Percentiles rank a stretch among this genome's conserved stretches.
Evolutionary conservation across 2,888 invertebrate genomes (phyloP).

Genomic region (Rhingia campestris): DNA sequence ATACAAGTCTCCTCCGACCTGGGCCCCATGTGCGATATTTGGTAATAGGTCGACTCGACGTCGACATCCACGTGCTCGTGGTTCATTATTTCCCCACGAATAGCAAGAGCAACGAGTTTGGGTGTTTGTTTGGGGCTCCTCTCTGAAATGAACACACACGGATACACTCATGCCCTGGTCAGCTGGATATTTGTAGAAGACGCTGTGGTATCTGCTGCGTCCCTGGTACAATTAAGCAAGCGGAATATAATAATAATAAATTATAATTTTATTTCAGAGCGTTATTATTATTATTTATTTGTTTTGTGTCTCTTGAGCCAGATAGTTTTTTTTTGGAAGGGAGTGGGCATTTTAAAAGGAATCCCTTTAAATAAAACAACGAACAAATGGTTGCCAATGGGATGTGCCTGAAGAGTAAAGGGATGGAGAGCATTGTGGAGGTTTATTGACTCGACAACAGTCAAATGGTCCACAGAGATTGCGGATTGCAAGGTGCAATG

Average conservation of each 20-base stretch:
- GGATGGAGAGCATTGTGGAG: slow-evolving; percentile 1
- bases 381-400: neutral
- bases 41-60: neutral
- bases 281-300: slow-evolving; percentile 72
- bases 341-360: slow-evolving; percentile 32
- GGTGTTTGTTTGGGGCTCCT: neutral
- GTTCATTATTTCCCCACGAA: slow-evolving; percentile 17
- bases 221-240: slow-evolving; percentile 83
- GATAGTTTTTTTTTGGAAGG: slow-evolving; percentile 29
- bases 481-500: slow-evolving; percentile 17
- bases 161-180: neutral
- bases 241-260: slow-evolving; percentile 83
- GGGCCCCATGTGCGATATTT: neutral
- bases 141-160: slow-evolving; percentile 9
- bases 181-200: neutral
- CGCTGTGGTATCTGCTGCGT: slow-evolving; percentile 77
- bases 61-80: too few relatives aligned
- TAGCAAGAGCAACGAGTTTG: slow-evolving; percentile 6
- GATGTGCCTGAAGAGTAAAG: neutral
- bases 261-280: slow-evolving; percentile 82
- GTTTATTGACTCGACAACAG: neutral
- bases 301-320: slow-evolving; percentile 43
- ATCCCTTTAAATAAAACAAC: slow-evolving; percentile 33
- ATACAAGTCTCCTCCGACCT: slow-evolving; percentile 35
- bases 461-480: neutral